Evolutionary conservation across 1,140 invertebrate genomes (phyloP).

Genomic region (Atta colombica): DNA sequence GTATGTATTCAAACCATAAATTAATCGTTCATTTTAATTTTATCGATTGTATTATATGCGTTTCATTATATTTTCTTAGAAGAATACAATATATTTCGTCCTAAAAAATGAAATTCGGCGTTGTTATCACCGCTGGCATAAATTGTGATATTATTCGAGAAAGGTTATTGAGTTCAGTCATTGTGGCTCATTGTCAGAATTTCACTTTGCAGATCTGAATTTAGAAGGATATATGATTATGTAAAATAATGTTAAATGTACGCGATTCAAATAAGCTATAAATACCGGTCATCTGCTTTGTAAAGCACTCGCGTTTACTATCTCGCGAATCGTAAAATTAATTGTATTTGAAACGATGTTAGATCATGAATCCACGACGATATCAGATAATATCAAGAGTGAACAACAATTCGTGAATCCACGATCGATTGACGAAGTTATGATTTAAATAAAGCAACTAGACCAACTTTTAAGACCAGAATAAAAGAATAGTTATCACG

Average conservation of each 20-base stretch:
- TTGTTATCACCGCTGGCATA: constrained; percentile 30
- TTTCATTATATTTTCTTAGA: constrained; percentile 13
- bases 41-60: constrained; percentile 27
- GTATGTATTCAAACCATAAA: constrained; percentile 25
- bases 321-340: constrained; percentile 43
- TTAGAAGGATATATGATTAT: constrained; percentile 31
- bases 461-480: constrained; percentile 63
- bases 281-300: constrained; percentile 53
- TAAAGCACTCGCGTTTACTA: constrained; percentile 48
- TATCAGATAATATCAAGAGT: constrained; percentile 15
- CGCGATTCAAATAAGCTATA: constrained; percentile 48
- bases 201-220: constrained; percentile 14
- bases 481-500: constrained; percentile 59
- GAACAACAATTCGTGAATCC: constrained; percentile 31
- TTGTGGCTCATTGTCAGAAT: constrained; percentile 9
- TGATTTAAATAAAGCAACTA: constrained; percentile 56
- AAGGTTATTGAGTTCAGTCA: constrained; percentile 38
- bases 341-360: constrained; percentile 15
- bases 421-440: constrained; percentile 53
- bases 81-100: neutral
- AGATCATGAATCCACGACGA: constrained; percentile 46
- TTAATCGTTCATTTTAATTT: constrained; percentile 20
- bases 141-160: constrained; percentile 61
- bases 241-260: constrained; percentile 51
- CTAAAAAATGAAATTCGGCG: constrained; percentile 41